Conservation (phyloP, 2,888 invertebrate genomes). For the Orthonychiurus folsomi region DNA sequence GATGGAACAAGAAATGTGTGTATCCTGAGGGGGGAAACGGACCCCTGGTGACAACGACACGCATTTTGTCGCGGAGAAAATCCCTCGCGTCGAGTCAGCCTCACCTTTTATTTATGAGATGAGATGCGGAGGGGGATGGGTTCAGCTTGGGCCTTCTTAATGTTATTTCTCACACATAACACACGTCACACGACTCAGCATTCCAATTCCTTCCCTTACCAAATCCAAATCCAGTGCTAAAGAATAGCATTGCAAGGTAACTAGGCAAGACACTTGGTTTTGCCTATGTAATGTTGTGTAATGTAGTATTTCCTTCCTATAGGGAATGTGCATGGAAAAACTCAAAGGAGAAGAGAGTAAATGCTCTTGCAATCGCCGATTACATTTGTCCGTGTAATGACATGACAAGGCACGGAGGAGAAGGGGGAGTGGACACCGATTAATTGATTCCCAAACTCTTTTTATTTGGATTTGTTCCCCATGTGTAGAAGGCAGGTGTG, state of each 20-base stretch:
- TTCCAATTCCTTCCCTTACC: conserved; percentile 3
- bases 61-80: conserved; percentile 30
- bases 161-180: conserved; percentile 9
- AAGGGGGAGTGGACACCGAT: neutral
- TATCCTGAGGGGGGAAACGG: conserved; percentile 26
- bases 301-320: no score
- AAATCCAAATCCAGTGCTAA: no score
- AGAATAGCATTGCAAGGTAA: no score
- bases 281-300: no score
- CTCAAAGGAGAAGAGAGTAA: neutral
- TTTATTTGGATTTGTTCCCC: neutral
- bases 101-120: conserved; percentile 8
- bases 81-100: conserved; percentile 9
- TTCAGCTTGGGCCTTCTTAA: conserved; percentile 4
- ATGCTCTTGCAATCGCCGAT: neutral
- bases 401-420: neutral
- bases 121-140: neutral
- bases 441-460: neutral
- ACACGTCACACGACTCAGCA: neutral
- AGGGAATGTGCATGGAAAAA: conserved; percentile 6
- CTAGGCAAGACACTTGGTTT: no score
- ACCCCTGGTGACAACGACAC: conserved; percentile 33
- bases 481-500: neutral
- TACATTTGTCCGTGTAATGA: neutral
- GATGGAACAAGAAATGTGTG: conserved; percentile 24